Evolutionary conservation across 2,797 vertebrate species (phyloP).

Genomic region (Oreortyx pictus): DNA sequence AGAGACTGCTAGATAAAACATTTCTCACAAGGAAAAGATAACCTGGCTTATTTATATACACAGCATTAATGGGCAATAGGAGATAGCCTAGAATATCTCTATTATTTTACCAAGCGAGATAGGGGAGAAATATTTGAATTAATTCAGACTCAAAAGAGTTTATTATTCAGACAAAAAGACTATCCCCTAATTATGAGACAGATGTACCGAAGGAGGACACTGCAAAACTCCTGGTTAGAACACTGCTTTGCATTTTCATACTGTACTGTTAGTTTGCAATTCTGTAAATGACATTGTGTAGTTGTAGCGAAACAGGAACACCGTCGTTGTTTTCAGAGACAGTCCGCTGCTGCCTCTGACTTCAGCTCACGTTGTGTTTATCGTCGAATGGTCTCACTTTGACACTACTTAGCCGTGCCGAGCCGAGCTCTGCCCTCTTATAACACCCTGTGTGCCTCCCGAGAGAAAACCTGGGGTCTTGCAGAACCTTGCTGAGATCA

Average conservation of each 20-base stretch:
- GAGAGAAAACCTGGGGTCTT: conserved; percentile 60
- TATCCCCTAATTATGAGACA: conserved; percentile 55
- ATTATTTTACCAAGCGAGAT: conserved; percentile 71
- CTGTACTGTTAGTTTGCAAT: conserved; percentile 2
- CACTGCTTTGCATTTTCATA: conserved; percentile 16
- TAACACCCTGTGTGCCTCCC: neutral
- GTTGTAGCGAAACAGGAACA: conserved; percentile 64
- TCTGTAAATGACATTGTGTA: conserved; percentile 63
- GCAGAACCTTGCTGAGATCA: conserved; percentile 39
- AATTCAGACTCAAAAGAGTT: conserved; percentile 66
- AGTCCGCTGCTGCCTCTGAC: neutral
- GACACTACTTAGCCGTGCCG: conserved; percentile 22
- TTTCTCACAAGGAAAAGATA: conserved; percentile 82
- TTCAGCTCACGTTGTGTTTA: conserved; percentile 16
- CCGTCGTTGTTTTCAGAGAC: neutral
- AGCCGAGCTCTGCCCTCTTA: neutral
- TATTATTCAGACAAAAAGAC: conserved; percentile 67
- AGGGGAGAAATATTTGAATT: conserved; percentile 65
- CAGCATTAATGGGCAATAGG: conserved; percentile 74
- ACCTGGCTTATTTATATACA: conserved; percentile 83
- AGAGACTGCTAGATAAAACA: conserved; percentile 82
- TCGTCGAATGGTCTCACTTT: conserved; percentile 20
- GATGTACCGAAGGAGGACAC: conserved; percentile 64
- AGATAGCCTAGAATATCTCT: conserved; percentile 70
- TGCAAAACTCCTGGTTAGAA: conserved; percentile 46